Conservation (phyloP, 1,140 invertebrate species). For the Drosophila santomea region DNA sequence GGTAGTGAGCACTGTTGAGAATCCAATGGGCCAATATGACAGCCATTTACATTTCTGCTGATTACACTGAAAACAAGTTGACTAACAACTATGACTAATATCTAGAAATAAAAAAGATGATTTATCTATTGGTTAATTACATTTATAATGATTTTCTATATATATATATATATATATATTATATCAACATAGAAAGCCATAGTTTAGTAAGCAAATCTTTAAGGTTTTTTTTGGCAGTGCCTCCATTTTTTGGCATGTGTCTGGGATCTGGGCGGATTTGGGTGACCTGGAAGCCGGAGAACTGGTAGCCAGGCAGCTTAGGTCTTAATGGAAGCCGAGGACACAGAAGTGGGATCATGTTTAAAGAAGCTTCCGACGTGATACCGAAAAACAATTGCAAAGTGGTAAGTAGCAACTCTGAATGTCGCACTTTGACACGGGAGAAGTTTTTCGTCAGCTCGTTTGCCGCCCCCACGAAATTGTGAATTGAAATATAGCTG, state of each 20-base stretch:
- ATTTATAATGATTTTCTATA: too few species aligned
- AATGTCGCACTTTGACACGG: slow-evolving; percentile 26
- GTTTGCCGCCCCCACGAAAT: slow-evolving; percentile 1
- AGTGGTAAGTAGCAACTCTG: slow-evolving; percentile 26
- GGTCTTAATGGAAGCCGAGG: slow-evolving; percentile 11
- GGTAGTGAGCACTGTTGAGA: slow-evolving; percentile 5
- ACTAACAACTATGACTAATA: too few species aligned
- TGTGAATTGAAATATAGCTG: slow-evolving; percentile 16
- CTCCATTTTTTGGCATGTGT: not conserved
- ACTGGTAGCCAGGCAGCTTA: slow-evolving; percentile 7
- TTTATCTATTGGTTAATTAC: too few species aligned
- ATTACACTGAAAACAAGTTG: not conserved
- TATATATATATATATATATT: not conserved
- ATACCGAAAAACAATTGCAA: slow-evolving; percentile 28
- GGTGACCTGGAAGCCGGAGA: not conserved
- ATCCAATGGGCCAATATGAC: slow-evolving; percentile 16
- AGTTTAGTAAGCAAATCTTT: not conserved
- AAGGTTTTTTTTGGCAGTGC: not conserved
- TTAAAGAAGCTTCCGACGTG: slow-evolving; percentile 13
- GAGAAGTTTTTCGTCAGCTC: slow-evolving; percentile 17
- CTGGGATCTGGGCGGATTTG: slow-evolving; percentile 16
- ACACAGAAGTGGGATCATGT: slow-evolving; percentile 34
- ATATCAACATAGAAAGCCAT: too few species aligned
- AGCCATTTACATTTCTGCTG: slow-evolving; percentile 12
- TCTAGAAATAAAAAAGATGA: too few species aligned